These are phyloP conservation scores for Haliclona indistincta DNA, from an alignment of 37 sponge, comb jelly and placozoan species.

Conservation along the genomic window DNA sequence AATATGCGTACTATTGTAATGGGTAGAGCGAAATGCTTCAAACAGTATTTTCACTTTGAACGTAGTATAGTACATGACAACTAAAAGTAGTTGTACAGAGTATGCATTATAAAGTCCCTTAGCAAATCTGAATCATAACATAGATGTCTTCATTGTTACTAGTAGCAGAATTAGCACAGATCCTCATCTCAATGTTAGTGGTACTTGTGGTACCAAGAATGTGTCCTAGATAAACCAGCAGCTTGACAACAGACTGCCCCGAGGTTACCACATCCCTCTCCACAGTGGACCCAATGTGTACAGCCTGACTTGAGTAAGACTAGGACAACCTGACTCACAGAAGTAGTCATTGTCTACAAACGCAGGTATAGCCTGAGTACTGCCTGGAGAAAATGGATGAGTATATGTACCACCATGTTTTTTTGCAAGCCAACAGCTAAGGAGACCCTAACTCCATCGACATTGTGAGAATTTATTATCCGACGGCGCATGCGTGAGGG, in stretches of 20 bases:
- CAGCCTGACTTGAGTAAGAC: no score
- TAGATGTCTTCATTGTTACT: constrained; percentile 17
- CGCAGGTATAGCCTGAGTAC: background rate
- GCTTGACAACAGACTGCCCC: constrained; percentile 10
- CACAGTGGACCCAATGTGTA: constrained; percentile 6
- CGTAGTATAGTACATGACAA: no score
- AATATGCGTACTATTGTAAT: no score
- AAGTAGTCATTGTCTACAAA: constrained; percentile 5
- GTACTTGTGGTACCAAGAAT: constrained; percentile 19
- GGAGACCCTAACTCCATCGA: constrained; percentile 31
- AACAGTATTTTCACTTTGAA: no score
- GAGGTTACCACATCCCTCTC: constrained; percentile 8
- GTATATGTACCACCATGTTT: no score
- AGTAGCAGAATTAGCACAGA: constrained; percentile 10
- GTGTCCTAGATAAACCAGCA: background rate
- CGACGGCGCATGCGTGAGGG: no score
- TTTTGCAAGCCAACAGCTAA: background rate
- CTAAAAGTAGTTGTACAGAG: no score
- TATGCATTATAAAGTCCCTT: no score
- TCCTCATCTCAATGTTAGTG: constrained; percentile 27
- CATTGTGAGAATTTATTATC: constrained; percentile 1
- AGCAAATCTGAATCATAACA: no score
- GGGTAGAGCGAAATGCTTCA: no score
- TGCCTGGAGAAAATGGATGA: background rate
- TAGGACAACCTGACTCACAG: constrained; percentile 7